Conservation (phyloP, 2,888 invertebrate species). For the Lucinisca nassula region DNA sequence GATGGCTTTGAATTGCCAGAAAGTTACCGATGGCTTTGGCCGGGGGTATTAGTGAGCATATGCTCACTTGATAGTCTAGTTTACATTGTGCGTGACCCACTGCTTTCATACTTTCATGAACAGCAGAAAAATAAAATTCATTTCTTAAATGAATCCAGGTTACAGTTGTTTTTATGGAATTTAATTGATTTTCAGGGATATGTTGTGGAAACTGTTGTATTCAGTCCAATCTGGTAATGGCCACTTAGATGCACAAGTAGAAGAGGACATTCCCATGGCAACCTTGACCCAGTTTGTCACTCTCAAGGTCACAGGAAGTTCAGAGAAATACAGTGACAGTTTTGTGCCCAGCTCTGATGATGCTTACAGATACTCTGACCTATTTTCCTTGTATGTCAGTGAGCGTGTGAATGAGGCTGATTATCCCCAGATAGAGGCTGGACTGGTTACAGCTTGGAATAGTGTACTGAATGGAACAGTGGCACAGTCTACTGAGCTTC, state of each 20-base stretch:
- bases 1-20: no score
- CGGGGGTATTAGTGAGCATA: no score
- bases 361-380: slow-evolving; percentile 51
- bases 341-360: not conserved
- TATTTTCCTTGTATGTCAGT: slow-evolving; percentile 54
- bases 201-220: not conserved
- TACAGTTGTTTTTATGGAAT: no score
- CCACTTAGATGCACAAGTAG: not conserved
- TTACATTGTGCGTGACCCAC: no score
- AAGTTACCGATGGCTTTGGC: no score
- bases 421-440: slow-evolving; percentile 23
- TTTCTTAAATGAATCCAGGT: no score
- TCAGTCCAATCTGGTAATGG: not conserved
- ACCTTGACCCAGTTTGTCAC: not conserved
- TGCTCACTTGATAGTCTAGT: no score
- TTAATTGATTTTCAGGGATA: slow-evolving; percentile 1
- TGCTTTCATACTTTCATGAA: no score
- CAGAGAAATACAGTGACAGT: not conserved
- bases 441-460: slow-evolving; percentile 67
- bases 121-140: no score
- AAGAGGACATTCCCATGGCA: not conserved
- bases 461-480: slow-evolving; percentile 12
- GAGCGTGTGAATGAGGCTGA: slow-evolving; percentile 38
- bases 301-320: not conserved
- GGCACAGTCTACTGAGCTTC: slow-evolving; percentile 24